phyloP scores from a whole-genome alignment of 2,113 vertebrate species.

The Cephalopholis sonnerati region DNA sequence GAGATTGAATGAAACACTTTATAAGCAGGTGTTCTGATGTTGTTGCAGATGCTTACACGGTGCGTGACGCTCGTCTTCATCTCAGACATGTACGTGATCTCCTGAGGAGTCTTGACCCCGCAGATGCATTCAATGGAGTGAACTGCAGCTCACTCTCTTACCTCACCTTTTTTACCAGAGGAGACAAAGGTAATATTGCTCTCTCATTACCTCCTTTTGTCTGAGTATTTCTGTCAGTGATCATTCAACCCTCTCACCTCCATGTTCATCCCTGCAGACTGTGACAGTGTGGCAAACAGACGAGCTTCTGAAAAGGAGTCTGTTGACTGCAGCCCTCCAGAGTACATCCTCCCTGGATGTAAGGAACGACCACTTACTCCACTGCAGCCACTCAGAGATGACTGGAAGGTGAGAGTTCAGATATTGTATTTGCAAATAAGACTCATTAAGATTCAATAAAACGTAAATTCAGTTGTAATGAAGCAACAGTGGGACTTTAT shows the following conservation, averaged over 20 bases:
- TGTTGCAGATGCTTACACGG: conserved; percentile 90
- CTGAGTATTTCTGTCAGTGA: not conserved
- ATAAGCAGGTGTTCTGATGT: not conserved
- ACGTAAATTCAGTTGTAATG: not conserved
- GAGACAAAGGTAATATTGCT: conserved; percentile 76
- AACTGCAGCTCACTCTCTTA: conserved; percentile 95
- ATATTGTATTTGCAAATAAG: not conserved
- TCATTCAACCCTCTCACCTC: not conserved
- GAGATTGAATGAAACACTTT: not conserved
- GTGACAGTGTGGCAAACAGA: conserved; percentile 85
- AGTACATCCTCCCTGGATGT: conserved; percentile 92
- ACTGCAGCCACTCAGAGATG: conserved; percentile 91
- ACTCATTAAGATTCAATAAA: not conserved
- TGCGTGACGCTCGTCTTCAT: conserved; percentile 94
- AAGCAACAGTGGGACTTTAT: conserved; percentile 2
- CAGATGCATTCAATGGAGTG: conserved; percentile 94
- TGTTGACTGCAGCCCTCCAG: conserved; percentile 89
- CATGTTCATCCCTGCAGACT: conserved; percentile 78
- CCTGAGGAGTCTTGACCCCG: conserved; percentile 93
- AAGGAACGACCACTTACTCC: conserved; percentile 90
- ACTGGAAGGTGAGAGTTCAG: conserved; percentile 88
- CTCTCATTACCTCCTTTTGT: not conserved
- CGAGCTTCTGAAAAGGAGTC: conserved; percentile 86
- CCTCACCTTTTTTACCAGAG: conserved; percentile 91
- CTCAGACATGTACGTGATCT: conserved; percentile 94